These are phyloP conservation scores for Ageneiosus marmoratus DNA, from an alignment of 2,113 vertebrate species.

Conservation along the genomic window DNA sequence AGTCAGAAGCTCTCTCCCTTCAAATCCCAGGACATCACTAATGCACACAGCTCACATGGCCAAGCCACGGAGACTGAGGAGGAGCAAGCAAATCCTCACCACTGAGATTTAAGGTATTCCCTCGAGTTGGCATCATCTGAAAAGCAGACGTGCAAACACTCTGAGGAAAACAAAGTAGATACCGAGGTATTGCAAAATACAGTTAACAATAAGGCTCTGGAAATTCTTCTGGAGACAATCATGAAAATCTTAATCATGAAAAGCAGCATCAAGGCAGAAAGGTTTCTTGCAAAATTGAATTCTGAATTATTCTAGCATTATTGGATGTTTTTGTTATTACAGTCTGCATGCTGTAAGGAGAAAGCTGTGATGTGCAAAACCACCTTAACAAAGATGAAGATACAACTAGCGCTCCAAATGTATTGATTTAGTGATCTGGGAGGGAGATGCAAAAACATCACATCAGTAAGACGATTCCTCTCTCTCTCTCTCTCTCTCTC, in stretches of 20 bases:
- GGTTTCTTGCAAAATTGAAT: neutral
- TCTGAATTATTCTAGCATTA: too few species aligned
- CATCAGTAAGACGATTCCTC: conserved; percentile 50
- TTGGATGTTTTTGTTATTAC: neutral
- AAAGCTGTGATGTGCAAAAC: conserved; percentile 39
- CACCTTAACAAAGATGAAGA: conserved; percentile 57
- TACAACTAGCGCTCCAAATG: conserved; percentile 38
- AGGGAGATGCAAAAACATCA: conserved; percentile 46
- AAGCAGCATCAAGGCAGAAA: neutral
- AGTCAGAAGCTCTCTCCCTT: conserved; percentile 33
- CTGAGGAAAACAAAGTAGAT: neutral
- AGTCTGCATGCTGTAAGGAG: neutral
- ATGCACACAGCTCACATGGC: conserved; percentile 51
- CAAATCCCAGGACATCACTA: conserved; percentile 51
- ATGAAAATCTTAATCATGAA: neutral
- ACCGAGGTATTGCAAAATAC: neutral
- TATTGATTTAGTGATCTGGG: conserved; percentile 53
- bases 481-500: conserved; percentile 3
- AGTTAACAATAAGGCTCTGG: neutral
- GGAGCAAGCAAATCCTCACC: conserved; percentile 34
- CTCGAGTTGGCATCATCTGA: conserved; percentile 50
- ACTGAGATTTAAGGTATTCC: conserved; percentile 58
- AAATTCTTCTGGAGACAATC: neutral
- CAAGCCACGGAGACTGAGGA: conserved; percentile 34
- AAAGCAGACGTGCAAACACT: neutral